Conservation (phyloP, 2,888 invertebrate species). For the Tenodera sinensis region DNA sequence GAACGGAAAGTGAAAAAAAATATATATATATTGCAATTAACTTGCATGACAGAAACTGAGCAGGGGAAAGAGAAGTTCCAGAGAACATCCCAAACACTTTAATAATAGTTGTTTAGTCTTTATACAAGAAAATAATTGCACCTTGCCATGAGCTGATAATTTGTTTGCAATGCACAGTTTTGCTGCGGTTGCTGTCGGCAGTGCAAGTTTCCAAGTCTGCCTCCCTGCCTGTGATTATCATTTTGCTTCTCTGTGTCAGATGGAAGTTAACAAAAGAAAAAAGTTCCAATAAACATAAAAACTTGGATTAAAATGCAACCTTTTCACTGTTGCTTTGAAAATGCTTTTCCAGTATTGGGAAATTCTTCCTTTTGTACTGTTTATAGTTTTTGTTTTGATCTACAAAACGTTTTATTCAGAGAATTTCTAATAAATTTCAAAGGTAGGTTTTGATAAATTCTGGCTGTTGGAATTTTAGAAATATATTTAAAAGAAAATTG, state of each 20-base stretch:
- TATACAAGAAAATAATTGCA: slow-evolving; percentile 5
- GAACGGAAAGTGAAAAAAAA: neutral
- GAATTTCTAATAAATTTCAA: neutral
- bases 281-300: neutral
- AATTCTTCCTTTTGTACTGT: neutral
- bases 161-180: neutral
- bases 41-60: neutral
- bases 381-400: neutral
- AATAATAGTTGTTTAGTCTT: slow-evolving; percentile 10
- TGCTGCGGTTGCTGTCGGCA: neutral
- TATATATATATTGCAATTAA: neutral
- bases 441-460: neutral
- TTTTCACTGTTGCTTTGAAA: neutral
- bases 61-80: neutral
- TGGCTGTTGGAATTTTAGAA: neutral
- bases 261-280: neutral
- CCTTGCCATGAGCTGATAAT: neutral
- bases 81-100: neutral
- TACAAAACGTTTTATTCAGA: neutral
- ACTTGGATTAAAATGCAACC: neutral
- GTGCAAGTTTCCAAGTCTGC: neutral
- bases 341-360: neutral
- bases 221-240: slow-evolving; percentile 4
- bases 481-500: neutral
- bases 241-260: slow-evolving; percentile 1